A percentile compares a stretch with the other conserved stretches of the same genome.
Conservation (phyloP, 2,888 invertebrate species). For the Odontothrips loti region DNA sequence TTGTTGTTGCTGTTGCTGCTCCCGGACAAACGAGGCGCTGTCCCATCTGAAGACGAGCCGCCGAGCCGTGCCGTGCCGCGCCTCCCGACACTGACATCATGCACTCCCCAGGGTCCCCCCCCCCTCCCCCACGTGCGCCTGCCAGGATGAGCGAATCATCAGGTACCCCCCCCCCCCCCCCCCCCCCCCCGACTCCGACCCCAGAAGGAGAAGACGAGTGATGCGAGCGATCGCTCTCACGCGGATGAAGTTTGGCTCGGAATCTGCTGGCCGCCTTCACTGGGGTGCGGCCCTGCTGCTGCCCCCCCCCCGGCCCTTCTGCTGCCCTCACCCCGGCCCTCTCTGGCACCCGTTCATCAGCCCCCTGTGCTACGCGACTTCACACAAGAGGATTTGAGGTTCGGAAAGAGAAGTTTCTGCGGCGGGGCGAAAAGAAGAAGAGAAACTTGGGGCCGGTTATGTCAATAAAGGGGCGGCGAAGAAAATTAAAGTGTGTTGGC, state of each 20-base stretch:
- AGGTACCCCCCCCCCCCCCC: background rate
- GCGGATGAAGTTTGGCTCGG: background rate
- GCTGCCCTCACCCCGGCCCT: background rate
- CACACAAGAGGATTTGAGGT: slow-evolving; percentile 22
- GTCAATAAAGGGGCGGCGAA: slow-evolving; percentile 17
- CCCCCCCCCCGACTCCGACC: too few species aligned
- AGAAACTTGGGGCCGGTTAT: slow-evolving; percentile 12
- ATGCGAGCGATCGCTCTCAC: background rate
- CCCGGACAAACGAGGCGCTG: too few species aligned
- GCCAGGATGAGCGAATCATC: too few species aligned
- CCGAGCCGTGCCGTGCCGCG: too few species aligned
- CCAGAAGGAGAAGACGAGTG: too few species aligned
- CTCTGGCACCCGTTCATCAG: background rate
- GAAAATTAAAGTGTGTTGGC: slow-evolving; percentile 25
- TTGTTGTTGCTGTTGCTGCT: too few species aligned
- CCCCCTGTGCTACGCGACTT: background rate
- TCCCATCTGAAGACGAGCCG: too few species aligned
- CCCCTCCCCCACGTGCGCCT: background rate
- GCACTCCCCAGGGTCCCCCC: too few species aligned
- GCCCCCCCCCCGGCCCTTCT: background rate
- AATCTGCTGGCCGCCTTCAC: background rate
- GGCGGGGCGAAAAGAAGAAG: background rate
- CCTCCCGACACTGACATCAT: too few species aligned
- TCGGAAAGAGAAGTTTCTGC: background rate
- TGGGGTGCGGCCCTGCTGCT: background rate